Base-by-base conservation (phyloP, 2,113 vertebrate species). In the Anarrhichthys ocellatus region DNA sequence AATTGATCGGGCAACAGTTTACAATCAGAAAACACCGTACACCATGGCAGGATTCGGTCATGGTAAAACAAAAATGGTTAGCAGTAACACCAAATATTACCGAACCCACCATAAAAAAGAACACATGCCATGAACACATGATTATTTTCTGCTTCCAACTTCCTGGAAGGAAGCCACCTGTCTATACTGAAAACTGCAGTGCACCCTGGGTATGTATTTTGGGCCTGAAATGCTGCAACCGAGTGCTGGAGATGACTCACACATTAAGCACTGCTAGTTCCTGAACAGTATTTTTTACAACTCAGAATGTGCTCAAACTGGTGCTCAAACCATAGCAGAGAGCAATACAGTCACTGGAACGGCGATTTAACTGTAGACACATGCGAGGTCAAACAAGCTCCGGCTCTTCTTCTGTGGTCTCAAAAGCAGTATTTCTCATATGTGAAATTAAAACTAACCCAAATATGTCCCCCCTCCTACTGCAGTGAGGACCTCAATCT, bases 401-500 rank as follows among this genome's bases (percentile, higher is more conserved):
- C 18, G 10, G 38, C 1, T 69, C 22, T 46, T 63, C 46, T 34
- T 63, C 27, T 58, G 72, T 50, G 67, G 50, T 68, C 40, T 62
- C n/a, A 36, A 38, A 67, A 27, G 62, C 42, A 46, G 50, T 0
- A 44, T 61, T 29, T 48, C 15, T 44, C 65, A 6, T 34, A 5
- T 68, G 50, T 50, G n/a, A 54, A 44, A 61, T 42, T 9, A 27
- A 34, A 58, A 73, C 22, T 9, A 75, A 66, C 4, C 40, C 62
- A 46, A 9, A 44, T 32, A 14, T 56, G 18, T 27, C 7, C 24
- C 54, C n/a, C 9, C 52, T 9, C 22, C 46, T 56, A 20, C 65
- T 67, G 20, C 29, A 62, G 32, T 59, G 14, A 77, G 72, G 82
- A 75, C 20, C 56, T 62, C 71, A 64, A 80, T 80, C 83, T 70